These are phyloP conservation scores for Nyctibius grandis DNA, from an alignment of 2,797 vertebrate genomes.

Conservation along the genomic window DNA sequence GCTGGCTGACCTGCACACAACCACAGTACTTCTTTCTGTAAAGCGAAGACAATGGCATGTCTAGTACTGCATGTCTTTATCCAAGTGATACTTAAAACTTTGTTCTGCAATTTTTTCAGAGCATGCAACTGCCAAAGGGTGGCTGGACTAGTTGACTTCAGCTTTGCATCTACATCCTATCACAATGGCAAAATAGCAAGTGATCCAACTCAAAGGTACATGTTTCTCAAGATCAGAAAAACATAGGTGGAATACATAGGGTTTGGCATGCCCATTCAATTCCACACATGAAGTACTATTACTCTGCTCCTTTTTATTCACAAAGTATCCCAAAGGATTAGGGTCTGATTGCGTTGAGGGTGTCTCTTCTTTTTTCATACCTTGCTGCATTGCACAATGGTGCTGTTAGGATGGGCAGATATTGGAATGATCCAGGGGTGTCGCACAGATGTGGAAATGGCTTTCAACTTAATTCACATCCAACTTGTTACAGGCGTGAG, in stretches of 20 bases:
- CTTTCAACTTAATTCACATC: background rate
- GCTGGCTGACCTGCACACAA: background rate
- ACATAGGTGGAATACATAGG: background rate
- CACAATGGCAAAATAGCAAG: background rate
- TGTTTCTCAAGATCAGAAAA: background rate
- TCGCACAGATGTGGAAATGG: background rate
- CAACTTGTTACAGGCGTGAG: fast-evolving
- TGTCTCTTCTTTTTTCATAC: background rate
- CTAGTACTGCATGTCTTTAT: background rate
- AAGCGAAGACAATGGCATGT: background rate
- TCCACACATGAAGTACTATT: background rate
- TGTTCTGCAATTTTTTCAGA: background rate
- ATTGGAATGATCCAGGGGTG: background rate
- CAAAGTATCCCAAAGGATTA: background rate
- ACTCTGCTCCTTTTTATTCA: background rate
- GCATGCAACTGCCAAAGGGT: background rate
- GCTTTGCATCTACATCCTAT: background rate
- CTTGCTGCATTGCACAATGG: background rate
- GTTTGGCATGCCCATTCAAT: fast-evolving
- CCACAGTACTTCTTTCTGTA: background rate
- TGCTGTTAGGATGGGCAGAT: background rate
- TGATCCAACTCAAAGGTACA: background rate
- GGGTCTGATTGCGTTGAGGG: background rate
- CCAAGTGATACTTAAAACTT: background rate
- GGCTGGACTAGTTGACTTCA: background rate